Evolutionary conservation across 2,113 vertebrate genomes (phyloP), one percentile per base, ranked within the genome.

Genomic region (Dipodomys ordii): DNA sequence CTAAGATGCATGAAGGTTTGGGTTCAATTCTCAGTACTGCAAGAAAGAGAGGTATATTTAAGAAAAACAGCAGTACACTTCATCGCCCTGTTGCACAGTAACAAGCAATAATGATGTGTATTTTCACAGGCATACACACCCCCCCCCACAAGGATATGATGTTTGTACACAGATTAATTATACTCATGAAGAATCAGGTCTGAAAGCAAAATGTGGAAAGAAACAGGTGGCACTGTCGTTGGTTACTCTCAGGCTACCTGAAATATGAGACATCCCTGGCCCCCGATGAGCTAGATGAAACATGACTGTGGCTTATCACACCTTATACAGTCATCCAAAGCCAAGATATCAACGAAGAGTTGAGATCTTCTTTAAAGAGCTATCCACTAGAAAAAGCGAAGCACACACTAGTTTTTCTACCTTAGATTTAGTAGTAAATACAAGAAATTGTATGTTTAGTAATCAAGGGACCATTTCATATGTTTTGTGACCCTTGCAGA

Each of bases 291-390:
- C 44, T 18, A 20, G 49, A 12, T 5, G 27, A 53, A 11, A 83
- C 6, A 22, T 12, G 23, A 3, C n/a, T 1, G 1, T 16, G 18
- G 28, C 2, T 35, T 44, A 23, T 1, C 23, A 39, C 20, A 1
- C 27, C 2, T 25, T 57, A 22, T 57, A 11, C 30, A 76, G 44
- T 44, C 72, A 46, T n/a, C 62, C 35, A 23, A 9, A 39, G 28
- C 49, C 28, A 6, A 25, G 32, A 23, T 27, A 20, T n/a, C 0
- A 49, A 78, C 28, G 46, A 27, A 44, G 46, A 77, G 23, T 19
- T 7, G 32, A 22, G 30, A 64, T 13, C 64, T 15, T 82, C 39
- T 65, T 35, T 30, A 60, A 81, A 8, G 57, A 23, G 62, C 62
- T 64, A 39, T 23, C 22, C 60, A 3, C 27, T 65, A 28, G 25